Base-by-base conservation (phyloP, 2,113 vertebrate genomes). In the Syngnathus scovelli region DNA sequence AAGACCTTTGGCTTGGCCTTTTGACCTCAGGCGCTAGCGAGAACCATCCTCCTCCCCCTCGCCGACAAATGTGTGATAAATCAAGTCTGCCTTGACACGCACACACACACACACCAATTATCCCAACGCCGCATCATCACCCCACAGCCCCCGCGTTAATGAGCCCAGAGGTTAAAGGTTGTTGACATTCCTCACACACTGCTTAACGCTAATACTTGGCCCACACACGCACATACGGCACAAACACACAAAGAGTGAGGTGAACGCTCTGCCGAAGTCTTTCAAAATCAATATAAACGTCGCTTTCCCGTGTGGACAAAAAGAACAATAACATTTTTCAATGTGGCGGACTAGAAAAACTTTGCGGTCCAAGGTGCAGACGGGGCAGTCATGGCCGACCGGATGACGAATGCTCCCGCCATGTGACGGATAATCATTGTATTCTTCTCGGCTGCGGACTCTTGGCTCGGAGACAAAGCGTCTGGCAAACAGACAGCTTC, bases 11-110 rank as follows among this genome's bases (percentile, higher is more conserved):
- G 84, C 85, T 78, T 71, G 82, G 86, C 79, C 64, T 66, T 56
- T 74, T 70, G 81, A 90, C 80, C 75, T 65, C 41, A 23, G 72
- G 76, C 78, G 75, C 86, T 86, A 66, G 76, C 75, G 73, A 77
- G 74, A 68, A 51, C 65, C 48, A 66, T 67, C 65, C 72, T 72
- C 79, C 80, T 70, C 75, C 77, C 72, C 73, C 77, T 68, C 77
- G 64, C 75, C 7, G 52, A 78, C 85, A 84, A 89, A 89, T 83
- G 85, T 72, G 88, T 85, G 88, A 94, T 94, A 93, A 94, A 95
- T 95, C 93, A 93, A 79, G 66, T 74, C 67, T 64, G 66, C 68
- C 18, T 37, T 85, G 87, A 90, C 66, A 69, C 85, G 66, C 43
- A 69, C 52, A 59, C 61, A 68, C 61, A 68, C 60, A 60, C 39